Conservation (phyloP, 2,113 vertebrate genomes). For the Pituophis catenifer region DNA sequence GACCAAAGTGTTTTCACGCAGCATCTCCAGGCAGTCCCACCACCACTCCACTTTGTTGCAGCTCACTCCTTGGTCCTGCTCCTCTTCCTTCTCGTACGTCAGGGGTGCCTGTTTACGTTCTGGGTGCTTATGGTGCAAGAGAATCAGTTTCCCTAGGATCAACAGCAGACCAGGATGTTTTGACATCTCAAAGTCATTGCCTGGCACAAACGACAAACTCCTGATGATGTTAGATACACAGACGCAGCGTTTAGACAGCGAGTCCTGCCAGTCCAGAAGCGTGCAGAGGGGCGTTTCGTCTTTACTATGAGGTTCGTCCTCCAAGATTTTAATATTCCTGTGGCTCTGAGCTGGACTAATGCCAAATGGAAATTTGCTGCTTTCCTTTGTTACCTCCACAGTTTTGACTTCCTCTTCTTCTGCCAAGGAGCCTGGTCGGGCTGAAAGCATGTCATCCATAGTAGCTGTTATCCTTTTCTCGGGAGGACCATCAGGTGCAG, state of each 20-base stretch:
- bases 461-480: slow-evolving; percentile 85
- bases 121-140: slow-evolving; percentile 95
- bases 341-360: slow-evolving; percentile 75
- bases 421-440: slow-evolving; percentile 78
- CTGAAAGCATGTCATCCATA: slow-evolving; percentile 86
- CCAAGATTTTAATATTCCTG: slow-evolving; percentile 84
- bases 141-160: slow-evolving; percentile 90
- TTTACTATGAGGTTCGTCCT: slow-evolving; percentile 98
- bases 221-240: slow-evolving; percentile 97
- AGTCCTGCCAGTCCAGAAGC: slow-evolving; percentile 94
- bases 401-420: slow-evolving; percentile 75
- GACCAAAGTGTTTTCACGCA: slow-evolving; percentile 96
- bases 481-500: slow-evolving; percentile 64
- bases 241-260: slow-evolving; percentile 90
- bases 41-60: slow-evolving; percentile 97
- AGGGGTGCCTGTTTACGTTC: slow-evolving; percentile 95
- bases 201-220: slow-evolving; percentile 96
- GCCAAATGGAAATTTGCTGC: slow-evolving; percentile 74
- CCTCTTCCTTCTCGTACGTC: slow-evolving; percentile 97
- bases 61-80: slow-evolving; percentile 89
- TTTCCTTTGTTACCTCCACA: slow-evolving; percentile 70
- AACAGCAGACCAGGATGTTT: slow-evolving; percentile 95
- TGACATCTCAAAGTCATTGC: slow-evolving; percentile 98
- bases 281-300: slow-evolving; percentile 93
- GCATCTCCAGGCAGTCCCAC: slow-evolving; percentile 98